Conservation (phyloP, 2,113 vertebrate species). For the Syrrhaptes paradoxus region DNA sequence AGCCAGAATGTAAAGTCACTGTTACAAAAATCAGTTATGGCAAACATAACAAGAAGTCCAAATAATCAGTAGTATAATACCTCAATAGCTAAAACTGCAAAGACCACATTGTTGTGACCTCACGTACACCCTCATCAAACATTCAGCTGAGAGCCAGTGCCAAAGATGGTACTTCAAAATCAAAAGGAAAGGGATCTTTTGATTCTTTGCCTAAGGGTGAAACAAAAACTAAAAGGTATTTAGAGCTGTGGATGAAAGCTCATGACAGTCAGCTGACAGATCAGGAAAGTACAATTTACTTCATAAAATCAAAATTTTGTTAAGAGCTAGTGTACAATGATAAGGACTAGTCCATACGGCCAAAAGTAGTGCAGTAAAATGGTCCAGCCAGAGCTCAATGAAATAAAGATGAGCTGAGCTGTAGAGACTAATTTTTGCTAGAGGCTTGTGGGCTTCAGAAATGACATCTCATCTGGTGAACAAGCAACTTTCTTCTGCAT, state of each 20-base stretch:
- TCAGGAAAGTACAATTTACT: background rate
- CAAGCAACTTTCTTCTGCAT: background rate
- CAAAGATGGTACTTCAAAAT: background rate
- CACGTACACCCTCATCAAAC: background rate
- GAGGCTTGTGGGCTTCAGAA: background rate
- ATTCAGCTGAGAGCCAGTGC: background rate
- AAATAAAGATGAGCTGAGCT: constrained; percentile 51
- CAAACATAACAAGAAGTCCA: background rate
- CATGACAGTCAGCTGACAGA: background rate
- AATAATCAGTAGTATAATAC: background rate
- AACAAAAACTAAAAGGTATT: background rate
- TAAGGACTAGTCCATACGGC: background rate
- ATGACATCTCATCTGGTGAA: background rate
- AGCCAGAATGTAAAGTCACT: background rate
- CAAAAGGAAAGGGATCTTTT: background rate
- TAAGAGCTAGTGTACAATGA: background rate
- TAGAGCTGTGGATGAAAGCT: background rate
- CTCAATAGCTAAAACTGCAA: background rate
- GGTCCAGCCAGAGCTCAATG: background rate
- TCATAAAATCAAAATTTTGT: background rate
- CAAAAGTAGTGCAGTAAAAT: background rate
- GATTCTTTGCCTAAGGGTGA: background rate
- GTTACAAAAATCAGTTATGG: background rate
- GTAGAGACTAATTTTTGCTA: background rate
- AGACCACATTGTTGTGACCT: background rate